Evolutionary conservation across 1,140 invertebrate genomes (phyloP), one percentile per base, ranked within the genome.

Genomic region (Philotrypesis tridentata): DNA sequence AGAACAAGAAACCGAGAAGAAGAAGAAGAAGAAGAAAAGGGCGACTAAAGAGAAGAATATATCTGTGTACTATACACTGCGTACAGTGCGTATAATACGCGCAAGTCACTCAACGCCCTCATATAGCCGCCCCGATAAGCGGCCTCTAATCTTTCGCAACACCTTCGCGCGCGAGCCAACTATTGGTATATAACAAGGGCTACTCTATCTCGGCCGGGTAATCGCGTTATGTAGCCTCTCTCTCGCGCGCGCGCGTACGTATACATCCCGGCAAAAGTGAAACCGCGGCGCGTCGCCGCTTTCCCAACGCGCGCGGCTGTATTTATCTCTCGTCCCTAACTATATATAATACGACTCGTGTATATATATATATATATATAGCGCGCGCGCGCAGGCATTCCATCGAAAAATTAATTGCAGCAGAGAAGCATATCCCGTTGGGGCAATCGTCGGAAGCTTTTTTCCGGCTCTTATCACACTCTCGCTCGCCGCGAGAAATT

Each of bases 401-500:
- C 31, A n/a, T 60, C 61, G 61, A 68, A 21, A 65, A 74, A 65
- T 80, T 43, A 63, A 63, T 73, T 73, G 55, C 48, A n/a, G 43
- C 71, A 37, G 33, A 37, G 33, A 37, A 9, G 21, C 71, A 63
- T 68, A 83, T 86, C 83, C 85, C 85, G 87, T 88, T 88, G 86
- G n/a, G 31, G 60, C 79, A 67, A 79, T 83, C 73, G 77, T 79
- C 82, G 85, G 55, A 48, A 71, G 67, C 68, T 82, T 79, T 85
- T 85, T 85, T 82, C 72, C 77, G 29, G 60, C 8, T n/a, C 48
- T 55, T 55, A 55, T 55, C 33, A 37, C 33, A 37, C 33, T n/a
- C n/a, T n/a, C n/a, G n/a, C n/a, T n/a, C n/a, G n/a, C n/a, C n/a
- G n/a, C n/a, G n/a, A n/a, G n/a, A n/a, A n/a, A n/a, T n/a, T n/a